Base-by-base conservation (phyloP, 53 echinoderm and acorn worm species). In the Astropecten irregularis region DNA sequence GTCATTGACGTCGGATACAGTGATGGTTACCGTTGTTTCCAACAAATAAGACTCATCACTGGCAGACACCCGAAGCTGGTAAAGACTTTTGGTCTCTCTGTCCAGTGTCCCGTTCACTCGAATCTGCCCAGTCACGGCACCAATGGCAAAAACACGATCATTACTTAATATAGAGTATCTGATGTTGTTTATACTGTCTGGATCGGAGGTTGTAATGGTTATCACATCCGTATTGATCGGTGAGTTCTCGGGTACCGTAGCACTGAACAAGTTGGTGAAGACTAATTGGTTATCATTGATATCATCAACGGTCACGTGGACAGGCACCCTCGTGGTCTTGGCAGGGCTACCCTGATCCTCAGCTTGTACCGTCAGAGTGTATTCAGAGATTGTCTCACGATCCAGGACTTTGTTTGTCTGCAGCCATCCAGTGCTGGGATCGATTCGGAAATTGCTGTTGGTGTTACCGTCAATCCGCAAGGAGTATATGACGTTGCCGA, bases 1-100 rank as follows among this genome's bases (percentile, higher is more conserved):
- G 83, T 96, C 96, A 68, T 96, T 96, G n/a, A 94, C 73, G 48
- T 96, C 96, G 10, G 73, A 55, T 26, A 96, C 73, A 13, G 81
- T 74, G 26, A 96, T 84, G 3, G 85, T 85, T 0, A 96, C 94
- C 48, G 77, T 58, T 16, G 94, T 96, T 13, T 93, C 87, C 9
- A 90, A 81, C n/a, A 49, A 51, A 51, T 68, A 85, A 1, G 82
- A 56, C 26, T 62, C 86, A 51, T 93, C 93, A 15, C 65, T 82
- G 3, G 93, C 89, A 34, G 65, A 56, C 33, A 93, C 88, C 13
- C 40, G 28, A 20, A 94, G 63, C 18, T 66, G 62, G 38, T 93
- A 73, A 21, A 66, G 68, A 30, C 84, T 71, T 32, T 46, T 53
- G 2, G 34, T 29, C 62, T 96, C 96, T 32, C 61, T 71, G 76